Conservation (phyloP, 2,888 invertebrate species). For the Abrostola triplasia region DNA sequence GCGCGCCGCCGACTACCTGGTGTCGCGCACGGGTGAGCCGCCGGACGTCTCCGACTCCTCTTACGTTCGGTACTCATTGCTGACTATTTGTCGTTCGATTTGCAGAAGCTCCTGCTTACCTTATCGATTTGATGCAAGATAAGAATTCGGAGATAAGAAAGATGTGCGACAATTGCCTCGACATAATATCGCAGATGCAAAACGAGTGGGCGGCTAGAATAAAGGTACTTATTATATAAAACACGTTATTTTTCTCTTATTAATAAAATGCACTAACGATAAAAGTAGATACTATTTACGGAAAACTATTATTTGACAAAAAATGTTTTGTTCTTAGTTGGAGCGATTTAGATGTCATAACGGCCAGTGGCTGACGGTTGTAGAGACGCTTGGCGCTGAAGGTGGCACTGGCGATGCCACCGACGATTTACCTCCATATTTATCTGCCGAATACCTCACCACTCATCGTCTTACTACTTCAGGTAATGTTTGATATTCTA, state of each 20-base stretch:
- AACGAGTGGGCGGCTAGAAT: conserved; percentile 98
- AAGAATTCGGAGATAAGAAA: conserved; percentile 97
- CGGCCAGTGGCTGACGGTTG: conserved; percentile 99
- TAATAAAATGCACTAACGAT: too few relatives aligned
- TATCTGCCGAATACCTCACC: conserved; percentile 92
- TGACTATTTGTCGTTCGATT: conserved; percentile 38
- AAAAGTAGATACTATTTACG: too few relatives aligned
- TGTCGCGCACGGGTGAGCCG: conserved; percentile 94
- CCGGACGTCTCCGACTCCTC: not conserved
- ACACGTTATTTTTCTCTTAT: not conserved
- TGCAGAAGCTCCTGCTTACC: conserved; percentile 97
- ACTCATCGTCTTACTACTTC: conserved; percentile 82
- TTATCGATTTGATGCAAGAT: conserved; percentile 99
- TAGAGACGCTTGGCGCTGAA: conserved; percentile 91
- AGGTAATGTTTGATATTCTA: conserved; percentile 61
- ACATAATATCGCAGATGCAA: conserved; percentile 97
- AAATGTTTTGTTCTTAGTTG: conserved; percentile 73
- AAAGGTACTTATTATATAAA: conserved; percentile 83
- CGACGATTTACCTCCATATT: conserved; percentile 91
- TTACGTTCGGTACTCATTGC: not conserved
- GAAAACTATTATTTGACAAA: not conserved
- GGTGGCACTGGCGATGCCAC: conserved; percentile 87
- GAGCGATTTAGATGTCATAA: conserved; percentile 99
- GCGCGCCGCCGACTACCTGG: conserved; percentile 93
- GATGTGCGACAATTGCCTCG: conserved; percentile 98